Conservation (phyloP, 23 tunicate species). For the Botrylloides violaceus region DNA sequence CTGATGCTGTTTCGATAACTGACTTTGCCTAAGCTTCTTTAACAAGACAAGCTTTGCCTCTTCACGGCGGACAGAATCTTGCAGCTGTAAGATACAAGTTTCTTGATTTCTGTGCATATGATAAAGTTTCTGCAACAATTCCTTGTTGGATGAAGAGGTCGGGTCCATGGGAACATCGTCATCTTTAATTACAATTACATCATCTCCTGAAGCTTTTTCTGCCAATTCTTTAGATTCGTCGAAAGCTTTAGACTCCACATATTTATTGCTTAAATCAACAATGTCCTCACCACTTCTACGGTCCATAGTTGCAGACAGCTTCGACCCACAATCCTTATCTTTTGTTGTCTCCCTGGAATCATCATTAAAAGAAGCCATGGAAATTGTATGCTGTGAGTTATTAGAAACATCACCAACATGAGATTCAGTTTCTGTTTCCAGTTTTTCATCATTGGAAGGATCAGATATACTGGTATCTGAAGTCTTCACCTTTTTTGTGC, state of each 20-base stretch:
- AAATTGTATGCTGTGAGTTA: no score
- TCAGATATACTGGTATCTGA: no score
- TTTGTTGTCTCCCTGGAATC: no score
- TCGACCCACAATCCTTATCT: no score
- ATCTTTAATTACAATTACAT: conserved; percentile 33
- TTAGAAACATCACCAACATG: no score
- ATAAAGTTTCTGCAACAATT: neutral
- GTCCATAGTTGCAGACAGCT: no score
- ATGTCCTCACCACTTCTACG: no score
- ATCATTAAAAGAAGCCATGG: no score
- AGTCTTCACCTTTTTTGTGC: no score
- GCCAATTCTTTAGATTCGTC: neutral
- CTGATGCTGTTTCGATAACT: conserved; percentile 32
- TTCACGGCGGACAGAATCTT: conserved; percentile 43
- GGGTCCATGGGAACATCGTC: neutral
- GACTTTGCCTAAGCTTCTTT: conserved; percentile 68
- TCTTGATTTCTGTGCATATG: conserved; percentile 40
- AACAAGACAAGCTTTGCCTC: conserved; percentile 64
- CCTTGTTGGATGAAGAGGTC: neutral
- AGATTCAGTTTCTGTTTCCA: no score
- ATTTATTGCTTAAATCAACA: conserved; percentile 7
- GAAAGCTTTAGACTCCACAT: neutral
- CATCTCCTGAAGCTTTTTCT: conserved; percentile 21
- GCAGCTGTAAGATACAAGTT: conserved; percentile 27
- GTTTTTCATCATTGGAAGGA: no score